Base-by-base conservation (phyloP, 1,140 invertebrate species). In the Leptonema lineaticorne region DNA sequence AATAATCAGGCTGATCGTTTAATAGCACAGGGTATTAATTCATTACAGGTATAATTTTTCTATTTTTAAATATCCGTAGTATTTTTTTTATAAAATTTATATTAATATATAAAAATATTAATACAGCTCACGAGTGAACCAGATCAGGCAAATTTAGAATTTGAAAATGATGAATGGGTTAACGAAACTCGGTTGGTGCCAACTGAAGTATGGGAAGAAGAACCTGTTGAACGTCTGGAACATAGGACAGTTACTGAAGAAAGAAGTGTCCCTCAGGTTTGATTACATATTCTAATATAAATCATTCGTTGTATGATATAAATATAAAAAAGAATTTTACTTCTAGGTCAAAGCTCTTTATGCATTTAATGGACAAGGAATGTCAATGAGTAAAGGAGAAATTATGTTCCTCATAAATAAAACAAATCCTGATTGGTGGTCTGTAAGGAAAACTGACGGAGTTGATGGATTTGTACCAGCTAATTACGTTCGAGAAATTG, bases 391-490 rank as follows among this genome's bases (percentile, higher is more conserved):
- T 3, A 98, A 98, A 82, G 94, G 93, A 65, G 95, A 97, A 81
- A 88, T 92, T 2, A 94, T 99, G 91, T 91, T 96, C 74, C 82
- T 99, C 1, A 83, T 98, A 50, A 94, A 92, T 74, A 96, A 97
- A 82, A 97, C 94, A 0, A 99, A 98, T 79, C 87, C 90, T 0
- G 97, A 99, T 79, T 99, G 97, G 97, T 99, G 97, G 97, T 94
- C 93, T 74, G 92, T 98, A 3, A 84, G 95, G 11, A 97, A 96
- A 82, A 86, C 87, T 0, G 94, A 95, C 75, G 92, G 95, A 0
- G 87, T 88, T 0, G 96, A 98, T 75, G 97, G 97, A 9, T 99
- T 98, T 81, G 96, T 98, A 1, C 97, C 97, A 0, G 95, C 96
- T 0, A 98, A 98, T 80, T 99, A 99, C 80, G 94, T 99, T 0